A percentile compares a stretch with the other conserved stretches of the same genome.
These are phyloP conservation scores for Epirrhoe tristata DNA, from an alignment of 2,888 invertebrate genomes.

Conservation along the genomic window DNA sequence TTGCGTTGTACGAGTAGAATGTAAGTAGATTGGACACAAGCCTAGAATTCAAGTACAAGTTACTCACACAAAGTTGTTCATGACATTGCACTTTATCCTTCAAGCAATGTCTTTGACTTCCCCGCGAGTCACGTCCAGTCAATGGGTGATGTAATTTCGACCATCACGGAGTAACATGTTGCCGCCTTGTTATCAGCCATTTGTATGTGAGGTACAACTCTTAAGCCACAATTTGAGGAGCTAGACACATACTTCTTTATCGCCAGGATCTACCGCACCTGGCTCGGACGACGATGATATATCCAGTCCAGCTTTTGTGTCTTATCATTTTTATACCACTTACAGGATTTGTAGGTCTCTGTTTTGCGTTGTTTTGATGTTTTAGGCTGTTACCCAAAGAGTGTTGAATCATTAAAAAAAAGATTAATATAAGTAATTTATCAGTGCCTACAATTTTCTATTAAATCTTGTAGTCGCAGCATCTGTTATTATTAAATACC, in stretches of 20 bases:
- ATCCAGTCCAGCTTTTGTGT: not conserved
- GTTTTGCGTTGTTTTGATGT: too few relatives aligned
- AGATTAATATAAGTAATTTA: too few relatives aligned
- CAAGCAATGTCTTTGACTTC: constrained; percentile 11
- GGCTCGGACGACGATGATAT: constrained; percentile 6
- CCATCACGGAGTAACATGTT: constrained; percentile 48
- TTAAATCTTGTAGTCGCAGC: too few relatives aligned
- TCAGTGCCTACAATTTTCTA: too few relatives aligned
- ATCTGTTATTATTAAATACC: too few relatives aligned
- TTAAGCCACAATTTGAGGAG: constrained; percentile 54
- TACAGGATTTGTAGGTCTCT: too few relatives aligned
- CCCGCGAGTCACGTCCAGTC: constrained; percentile 55
- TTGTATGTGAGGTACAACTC: constrained; percentile 73
- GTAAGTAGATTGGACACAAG: not conserved
- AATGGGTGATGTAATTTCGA: constrained; percentile 58
- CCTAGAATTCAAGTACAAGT: not conserved
- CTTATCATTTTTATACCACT: not conserved
- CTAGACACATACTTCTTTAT: constrained; percentile 48
- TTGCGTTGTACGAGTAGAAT: not conserved
- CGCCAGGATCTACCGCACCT: constrained; percentile 48
- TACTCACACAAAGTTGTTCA: constrained; percentile 5
- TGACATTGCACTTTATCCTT: constrained; percentile 24
- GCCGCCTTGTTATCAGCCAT: constrained; percentile 64
- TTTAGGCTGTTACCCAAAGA: too few relatives aligned
- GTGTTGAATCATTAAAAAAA: too few relatives aligned